Percentiles rank a stretch among this genome's conserved stretches.
Evolutionary conservation across 2,888 invertebrate genomes (phyloP).

Genomic region (Syritta pipiens): DNA sequence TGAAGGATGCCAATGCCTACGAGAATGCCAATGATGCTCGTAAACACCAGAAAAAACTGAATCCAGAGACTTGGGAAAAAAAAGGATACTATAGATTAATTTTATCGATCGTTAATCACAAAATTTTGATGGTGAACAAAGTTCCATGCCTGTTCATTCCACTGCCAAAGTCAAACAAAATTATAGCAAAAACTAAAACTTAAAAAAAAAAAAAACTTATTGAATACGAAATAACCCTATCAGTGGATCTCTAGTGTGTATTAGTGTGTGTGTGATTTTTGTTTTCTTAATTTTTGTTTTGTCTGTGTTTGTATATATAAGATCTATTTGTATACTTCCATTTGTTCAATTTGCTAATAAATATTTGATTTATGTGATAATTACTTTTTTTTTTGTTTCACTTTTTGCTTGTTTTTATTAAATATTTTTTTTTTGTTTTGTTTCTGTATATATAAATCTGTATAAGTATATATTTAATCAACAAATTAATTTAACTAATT

Average conservation of each 20-base stretch:
- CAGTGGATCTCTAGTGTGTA: conserved; percentile 27
- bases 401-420: conserved; percentile 28
- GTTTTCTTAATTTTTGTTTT: conserved; percentile 1
- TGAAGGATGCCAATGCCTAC: too few species aligned
- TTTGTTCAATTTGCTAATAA: conserved; percentile 67
- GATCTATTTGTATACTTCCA: conserved; percentile 67
- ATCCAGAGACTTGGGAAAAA: too few species aligned
- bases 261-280: conserved; percentile 20
- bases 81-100: too few species aligned
- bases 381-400: conserved; percentile 53
- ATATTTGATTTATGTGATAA: conserved; percentile 69
- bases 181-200: neutral
- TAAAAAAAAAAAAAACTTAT: neutral
- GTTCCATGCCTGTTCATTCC: too few species aligned
- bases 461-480: conserved; percentile 69
- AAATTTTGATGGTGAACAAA: too few species aligned
- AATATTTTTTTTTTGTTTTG: conserved; percentile 24
- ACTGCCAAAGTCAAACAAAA: neutral
- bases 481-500: conserved; percentile 70
- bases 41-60: too few species aligned
- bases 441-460: conserved; percentile 70
- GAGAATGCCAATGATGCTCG: too few species aligned
- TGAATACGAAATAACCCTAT: conserved; percentile 3
- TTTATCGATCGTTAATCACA: too few species aligned
- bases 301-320: conserved; percentile 60